Evolutionary conservation across 2,113 vertebrate species (phyloP).

Genomic region (Pampusana beccarii): DNA sequence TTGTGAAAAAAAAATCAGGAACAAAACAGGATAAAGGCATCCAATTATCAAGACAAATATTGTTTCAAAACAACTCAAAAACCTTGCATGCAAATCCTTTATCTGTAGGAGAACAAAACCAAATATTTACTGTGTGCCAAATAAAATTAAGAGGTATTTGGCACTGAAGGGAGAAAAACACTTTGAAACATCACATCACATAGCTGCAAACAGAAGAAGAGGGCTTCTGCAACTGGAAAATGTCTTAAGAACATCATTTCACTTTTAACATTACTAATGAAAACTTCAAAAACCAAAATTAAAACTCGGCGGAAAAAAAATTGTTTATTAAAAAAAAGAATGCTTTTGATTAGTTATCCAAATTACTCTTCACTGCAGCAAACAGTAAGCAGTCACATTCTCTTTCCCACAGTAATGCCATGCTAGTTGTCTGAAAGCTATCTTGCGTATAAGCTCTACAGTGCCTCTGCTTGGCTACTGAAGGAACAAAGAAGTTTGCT

Average conservation of each 20-base stretch:
- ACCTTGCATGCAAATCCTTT: slow-evolving; percentile 52
- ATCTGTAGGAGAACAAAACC: slow-evolving; percentile 59
- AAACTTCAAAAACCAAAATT: slow-evolving; percentile 7
- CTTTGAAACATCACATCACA: background rate
- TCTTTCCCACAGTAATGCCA: background rate
- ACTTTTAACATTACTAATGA: slow-evolving; percentile 5
- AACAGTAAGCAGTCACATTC: background rate
- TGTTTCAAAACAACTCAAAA: slow-evolving; percentile 62
- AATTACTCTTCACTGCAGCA: background rate
- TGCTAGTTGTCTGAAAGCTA: background rate
- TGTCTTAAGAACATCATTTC: slow-evolving; percentile 8
- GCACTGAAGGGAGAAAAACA: slow-evolving; percentile 37
- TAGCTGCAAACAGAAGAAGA: background rate
- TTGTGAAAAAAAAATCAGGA: slow-evolving; percentile 10
- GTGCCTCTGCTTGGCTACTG: background rate
- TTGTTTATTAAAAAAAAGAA: background rate
- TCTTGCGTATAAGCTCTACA: background rate
- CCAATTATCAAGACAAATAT: slow-evolving; percentile 69
- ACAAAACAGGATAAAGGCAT: slow-evolving; percentile 37
- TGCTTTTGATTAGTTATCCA: background rate
- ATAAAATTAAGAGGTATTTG: slow-evolving; percentile 69
- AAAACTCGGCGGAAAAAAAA: background rate
- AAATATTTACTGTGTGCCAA: slow-evolving; percentile 71
- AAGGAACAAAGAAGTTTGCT: background rate
- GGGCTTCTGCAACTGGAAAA: background rate